Conservation (phyloP, 2,888 invertebrate species). For the Gryllus longicercus region DNA sequence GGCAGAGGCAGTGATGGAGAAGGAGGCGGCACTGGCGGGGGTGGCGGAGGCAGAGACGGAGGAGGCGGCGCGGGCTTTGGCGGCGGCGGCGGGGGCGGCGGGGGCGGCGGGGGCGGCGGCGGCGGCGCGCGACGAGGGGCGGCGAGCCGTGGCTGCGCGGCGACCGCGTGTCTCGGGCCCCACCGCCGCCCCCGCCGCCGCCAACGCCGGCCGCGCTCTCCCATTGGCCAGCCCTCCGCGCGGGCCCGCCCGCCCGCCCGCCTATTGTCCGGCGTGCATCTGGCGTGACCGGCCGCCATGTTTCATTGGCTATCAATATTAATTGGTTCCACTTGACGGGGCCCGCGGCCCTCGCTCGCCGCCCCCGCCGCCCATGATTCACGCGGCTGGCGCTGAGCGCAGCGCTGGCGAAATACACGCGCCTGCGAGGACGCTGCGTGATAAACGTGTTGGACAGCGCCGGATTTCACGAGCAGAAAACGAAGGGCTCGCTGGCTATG, state of each 20-base stretch:
- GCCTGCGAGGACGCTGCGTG: not conserved
- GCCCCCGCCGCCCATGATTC: not conserved
- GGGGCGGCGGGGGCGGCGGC: not conserved
- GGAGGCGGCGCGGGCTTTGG: no score
- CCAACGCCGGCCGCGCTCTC: not conserved
- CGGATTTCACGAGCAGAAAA: not conserved
- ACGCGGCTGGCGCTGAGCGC: not conserved
- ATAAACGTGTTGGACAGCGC: not conserved
- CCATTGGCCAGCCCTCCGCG: not conserved
- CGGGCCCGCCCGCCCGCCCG: not conserved
- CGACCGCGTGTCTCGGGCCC: not conserved
- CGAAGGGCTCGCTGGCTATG: no score
- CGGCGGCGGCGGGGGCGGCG: not conserved
- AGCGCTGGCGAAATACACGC: no score
- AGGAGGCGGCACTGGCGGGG: no score
- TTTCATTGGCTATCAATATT: conserved; percentile 17
- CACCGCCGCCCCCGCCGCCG: not conserved
- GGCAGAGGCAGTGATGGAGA: no score
- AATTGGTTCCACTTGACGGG: conserved; percentile 11
- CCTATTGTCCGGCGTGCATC: not conserved
- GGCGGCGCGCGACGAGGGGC: not conserved
- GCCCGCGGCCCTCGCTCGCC: not conserved
- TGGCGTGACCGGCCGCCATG: conserved; percentile 17
- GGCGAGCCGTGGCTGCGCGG: not conserved
- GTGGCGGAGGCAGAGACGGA: no score